Evolutionary conservation across 1,140 invertebrate species (phyloP), one percentile per base, ranked within the genome.

Genomic region (Orchestia grillus): DNA sequence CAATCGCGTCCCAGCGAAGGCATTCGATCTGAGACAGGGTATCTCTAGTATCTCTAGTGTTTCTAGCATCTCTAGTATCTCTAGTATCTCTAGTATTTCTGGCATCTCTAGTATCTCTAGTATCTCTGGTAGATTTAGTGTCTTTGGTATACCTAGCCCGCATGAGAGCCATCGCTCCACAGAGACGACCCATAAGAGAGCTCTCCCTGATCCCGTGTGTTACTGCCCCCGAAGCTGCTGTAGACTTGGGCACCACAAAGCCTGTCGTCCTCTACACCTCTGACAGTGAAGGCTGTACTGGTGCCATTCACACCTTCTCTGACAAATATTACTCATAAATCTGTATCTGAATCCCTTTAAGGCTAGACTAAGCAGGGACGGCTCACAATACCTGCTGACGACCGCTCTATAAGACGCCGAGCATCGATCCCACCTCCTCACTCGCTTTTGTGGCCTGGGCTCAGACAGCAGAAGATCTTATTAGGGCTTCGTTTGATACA

Each of bases 281-380:
- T 90, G 88, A 90, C 88, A 42, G 41, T 15, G 88, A 44, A 11
- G 41, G 88, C 88, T 90, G 88, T 44, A 36, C n/a, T 90, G 92
- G 40, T 40, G 36, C 92, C 44, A 94, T 94, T 94, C 92, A 94
- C 92, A 94, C 92, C 92, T 94, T 15, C 92, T 45, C 92, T 94
- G 92, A 94, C 92, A 94, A 94, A 94, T 94, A 94, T 94, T 94
- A 94, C 92, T 94, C 92, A 94, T 94, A 94, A 94, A 94, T 94
- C 92, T 94, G 92, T 94, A 94, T 94, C 92, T 94, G 92, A 94
- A 94, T 94, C 92, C 92, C 44, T 94, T 94, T 94, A 94, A 94
- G 92, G 41, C 43, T 47, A 94, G 43, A 94, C 92, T 94, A 94
- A 94, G 92, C 43, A 45, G 92, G 40, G 19, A 11, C 92, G 41